These are phyloP conservation scores for Callaeas wilsoni DNA, from an alignment of 2,113 vertebrate genomes.

Conservation along the genomic window DNA sequence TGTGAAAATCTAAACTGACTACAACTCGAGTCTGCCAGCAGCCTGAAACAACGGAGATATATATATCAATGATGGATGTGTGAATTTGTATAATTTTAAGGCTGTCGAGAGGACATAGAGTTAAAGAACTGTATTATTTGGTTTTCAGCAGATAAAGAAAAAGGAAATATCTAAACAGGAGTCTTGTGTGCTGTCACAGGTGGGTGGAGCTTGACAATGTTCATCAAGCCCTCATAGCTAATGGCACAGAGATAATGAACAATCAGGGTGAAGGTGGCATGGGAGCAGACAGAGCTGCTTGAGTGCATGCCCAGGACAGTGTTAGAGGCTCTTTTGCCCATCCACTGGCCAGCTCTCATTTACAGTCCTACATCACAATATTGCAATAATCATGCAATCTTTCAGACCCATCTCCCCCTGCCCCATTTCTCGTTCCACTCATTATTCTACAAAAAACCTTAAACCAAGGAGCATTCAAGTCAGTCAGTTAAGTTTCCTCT, in stretches of 20 bases:
- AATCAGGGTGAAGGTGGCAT: neutral
- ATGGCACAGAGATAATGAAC: neutral
- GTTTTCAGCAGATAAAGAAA: neutral
- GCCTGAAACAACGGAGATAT: neutral
- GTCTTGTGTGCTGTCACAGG: neutral
- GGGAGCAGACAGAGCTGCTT: neutral
- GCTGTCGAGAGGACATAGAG: neutral
- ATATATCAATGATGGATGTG: neutral
- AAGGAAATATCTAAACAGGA: neutral
- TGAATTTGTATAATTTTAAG: neutral
- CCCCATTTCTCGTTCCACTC: neutral
- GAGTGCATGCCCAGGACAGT: neutral
- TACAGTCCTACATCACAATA: neutral
- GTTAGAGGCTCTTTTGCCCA: neutral
- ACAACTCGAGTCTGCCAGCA: neutral
- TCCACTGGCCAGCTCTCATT: neutral
- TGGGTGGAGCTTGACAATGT: neutral
- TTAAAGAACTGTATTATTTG: neutral
- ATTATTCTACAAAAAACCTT: neutral
- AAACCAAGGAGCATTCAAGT: neutral
- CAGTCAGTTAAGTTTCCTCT: neutral
- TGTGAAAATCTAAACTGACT: neutral
- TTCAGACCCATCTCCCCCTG: neutral
- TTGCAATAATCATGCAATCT: neutral
- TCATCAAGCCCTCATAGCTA: neutral